phyloP scores from a whole-genome alignment of 2,113 vertebrate species.

The Tenebrosternarchus preto region DNA sequence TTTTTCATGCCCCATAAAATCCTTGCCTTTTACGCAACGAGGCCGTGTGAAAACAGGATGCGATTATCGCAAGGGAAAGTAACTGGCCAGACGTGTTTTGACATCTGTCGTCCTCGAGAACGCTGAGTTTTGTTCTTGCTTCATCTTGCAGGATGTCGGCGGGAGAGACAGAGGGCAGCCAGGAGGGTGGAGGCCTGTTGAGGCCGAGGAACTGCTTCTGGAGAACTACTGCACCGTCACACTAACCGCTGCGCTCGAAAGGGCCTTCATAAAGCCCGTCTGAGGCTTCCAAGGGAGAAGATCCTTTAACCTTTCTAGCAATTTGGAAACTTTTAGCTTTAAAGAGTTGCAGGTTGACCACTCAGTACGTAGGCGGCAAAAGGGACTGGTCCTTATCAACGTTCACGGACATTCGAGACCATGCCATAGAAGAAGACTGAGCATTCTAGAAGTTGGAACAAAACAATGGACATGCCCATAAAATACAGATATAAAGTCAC shows the following conservation, averaged over 20 bases:
- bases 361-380: neutral
- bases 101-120: constrained; percentile 64
- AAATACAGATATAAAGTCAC: neutral
- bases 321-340: neutral
- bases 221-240: neutral
- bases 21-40: constrained; percentile 45
- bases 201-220: neutral
- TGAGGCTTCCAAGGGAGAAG: neutral
- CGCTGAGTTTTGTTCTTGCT: constrained; percentile 45
- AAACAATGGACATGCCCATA: neutral
- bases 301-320: neutral
- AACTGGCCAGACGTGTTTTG: constrained; percentile 51
- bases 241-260: neutral
- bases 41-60: constrained; percentile 50
- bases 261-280: neutral
- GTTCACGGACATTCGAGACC: neutral
- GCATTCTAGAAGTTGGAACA: neutral
- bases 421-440: neutral
- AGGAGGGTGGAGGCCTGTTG: neutral
- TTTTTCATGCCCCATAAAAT: constrained; percentile 10
- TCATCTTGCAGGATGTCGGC: constrained; percentile 49
- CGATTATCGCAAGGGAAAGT: constrained; percentile 50
- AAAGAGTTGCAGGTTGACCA: neutral
- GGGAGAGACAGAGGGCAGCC: constrained; percentile 10
- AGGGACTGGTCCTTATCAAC: neutral